These are phyloP conservation scores for Amblyjoppa proteus DNA, from an alignment of 2,888 invertebrate genomes.

Conservation along the genomic window DNA sequence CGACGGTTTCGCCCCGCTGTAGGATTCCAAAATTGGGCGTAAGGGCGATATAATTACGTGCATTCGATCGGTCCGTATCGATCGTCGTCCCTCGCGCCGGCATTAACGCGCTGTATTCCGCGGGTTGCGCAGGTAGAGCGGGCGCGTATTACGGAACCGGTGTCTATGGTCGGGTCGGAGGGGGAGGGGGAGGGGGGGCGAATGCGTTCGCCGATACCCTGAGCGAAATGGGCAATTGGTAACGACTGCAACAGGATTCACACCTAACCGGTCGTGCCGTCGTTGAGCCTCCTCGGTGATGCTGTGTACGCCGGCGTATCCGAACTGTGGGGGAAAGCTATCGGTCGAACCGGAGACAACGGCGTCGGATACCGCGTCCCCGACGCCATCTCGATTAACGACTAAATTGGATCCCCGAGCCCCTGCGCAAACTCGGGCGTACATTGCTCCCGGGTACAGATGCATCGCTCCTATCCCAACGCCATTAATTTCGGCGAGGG, in stretches of 20 bases:
- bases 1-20: slow-evolving; percentile 47
- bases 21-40: slow-evolving; percentile 55
- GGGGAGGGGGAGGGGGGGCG: not conserved
- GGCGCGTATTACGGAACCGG: not conserved
- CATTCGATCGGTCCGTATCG: slow-evolving; percentile 41
- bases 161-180: not conserved
- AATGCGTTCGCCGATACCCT: slow-evolving; percentile 5
- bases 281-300: slow-evolving; percentile 25
- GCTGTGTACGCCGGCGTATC: not conserved
- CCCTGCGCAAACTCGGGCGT: slow-evolving; percentile 25
- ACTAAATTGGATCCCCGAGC: slow-evolving; percentile 76
- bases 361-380: slow-evolving; percentile 65
- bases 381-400: slow-evolving; percentile 78
- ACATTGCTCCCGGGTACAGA: slow-evolving; percentile 75
- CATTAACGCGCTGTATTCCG: not conserved
- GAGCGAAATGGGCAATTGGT: not conserved
- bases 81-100: not conserved
- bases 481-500: slow-evolving; percentile 77
- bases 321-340: slow-evolving; percentile 9
- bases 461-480: slow-evolving; percentile 77
- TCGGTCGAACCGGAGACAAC: slow-evolving; percentile 46
- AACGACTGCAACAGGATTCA: slow-evolving; percentile 28
- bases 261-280: slow-evolving; percentile 30
- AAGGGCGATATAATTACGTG: slow-evolving; percentile 60
- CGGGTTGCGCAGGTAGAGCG: not conserved